phyloP scores from a whole-genome alignment of 2,888 invertebrate genomes.

The Buathra laborator region DNA sequence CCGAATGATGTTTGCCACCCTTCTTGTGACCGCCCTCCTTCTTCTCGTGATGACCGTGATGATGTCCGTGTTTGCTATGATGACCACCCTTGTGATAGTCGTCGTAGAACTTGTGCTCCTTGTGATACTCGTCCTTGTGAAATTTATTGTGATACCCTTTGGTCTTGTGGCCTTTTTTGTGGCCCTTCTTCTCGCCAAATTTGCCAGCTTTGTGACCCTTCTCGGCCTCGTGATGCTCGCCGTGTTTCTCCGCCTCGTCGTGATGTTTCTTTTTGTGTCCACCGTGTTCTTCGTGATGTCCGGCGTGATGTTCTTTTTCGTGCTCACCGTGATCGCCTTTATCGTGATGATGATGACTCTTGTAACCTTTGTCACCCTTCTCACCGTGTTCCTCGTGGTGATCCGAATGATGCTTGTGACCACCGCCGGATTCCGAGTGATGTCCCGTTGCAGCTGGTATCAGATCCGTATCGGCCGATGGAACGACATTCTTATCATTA shows the following conservation, averaged over 20 bases:
- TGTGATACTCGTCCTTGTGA: conserved; percentile 92
- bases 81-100: conserved; percentile 91
- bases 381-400: conserved; percentile 91
- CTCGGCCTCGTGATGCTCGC: conserved; percentile 89
- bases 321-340: conserved; percentile 88
- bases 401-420: conserved; percentile 89
- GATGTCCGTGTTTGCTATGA: conserved; percentile 89
- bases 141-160: conserved; percentile 93
- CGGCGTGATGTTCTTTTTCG: conserved; percentile 87
- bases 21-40: conserved; percentile 89
- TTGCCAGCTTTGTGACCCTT: conserved; percentile 90
- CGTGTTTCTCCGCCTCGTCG: conserved; percentile 88
- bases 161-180: conserved; percentile 92
- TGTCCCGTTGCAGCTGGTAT: conserved; percentile 59
- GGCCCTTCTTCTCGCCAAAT: conserved; percentile 91
- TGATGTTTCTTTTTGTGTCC: conserved; percentile 89
- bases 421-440: conserved; percentile 87
- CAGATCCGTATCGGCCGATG: conserved; percentile 53
- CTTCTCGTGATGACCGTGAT: conserved; percentile 88
- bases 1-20: conserved; percentile 88
- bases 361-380: conserved; percentile 93
- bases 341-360: conserved; percentile 91
- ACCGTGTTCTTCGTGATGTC: conserved; percentile 88
- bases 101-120: conserved; percentile 92
- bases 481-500: neutral